Base-by-base conservation (phyloP, 2,888 invertebrate species). In the Lomographa bimaculata region DNA sequence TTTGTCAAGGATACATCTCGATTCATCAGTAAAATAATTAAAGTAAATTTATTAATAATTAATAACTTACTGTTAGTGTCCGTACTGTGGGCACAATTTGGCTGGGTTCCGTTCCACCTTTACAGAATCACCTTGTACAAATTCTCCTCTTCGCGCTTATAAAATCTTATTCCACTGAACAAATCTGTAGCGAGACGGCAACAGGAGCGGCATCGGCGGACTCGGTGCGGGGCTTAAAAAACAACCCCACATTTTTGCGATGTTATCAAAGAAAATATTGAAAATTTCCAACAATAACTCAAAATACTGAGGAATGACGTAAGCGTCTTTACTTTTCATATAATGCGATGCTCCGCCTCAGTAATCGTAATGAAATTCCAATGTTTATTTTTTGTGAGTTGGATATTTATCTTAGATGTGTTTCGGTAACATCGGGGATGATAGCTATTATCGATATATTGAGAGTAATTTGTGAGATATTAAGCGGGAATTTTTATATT, bases 121-220 rank as follows among this genome's bases (percentile, higher is more conserved):
- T 32, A 26, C 30, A 42, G 17, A 30, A 35, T 36, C 21, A 36
- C 42, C 27, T 23, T 36, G 32, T 27, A 27, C 27, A 32, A 43
- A 37, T 33, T 36, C 36, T 21, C 36, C 26, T 19, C 36, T 43
- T 43, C 37, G 33, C 42, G 36, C 36, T 43, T 43, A 43, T 43
- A 43, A 17, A 36, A 43, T 32, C 21, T 36, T 43, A 43, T 37
- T 37, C 16, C 42, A 21, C 30, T 7, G 26, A 40, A 9, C 26
- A 27, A 43, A 36, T 42, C 36, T 27, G 26, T 18, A 17, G 7
- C 33, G 26, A 34, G 21, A 25, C 33, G 23, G 28, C n/a, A 26
- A 26, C 17, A 26, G 36, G 4, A 10, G 5, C 7, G 18, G 12
- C n/a, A n/a, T n/a, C n/a, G 9, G 10, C 10, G 18, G 17, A 21